Evolutionary conservation across 2,888 invertebrate species (phyloP), one percentile per base, ranked within the genome.

Genomic region (Protodeltote pygarga): DNA sequence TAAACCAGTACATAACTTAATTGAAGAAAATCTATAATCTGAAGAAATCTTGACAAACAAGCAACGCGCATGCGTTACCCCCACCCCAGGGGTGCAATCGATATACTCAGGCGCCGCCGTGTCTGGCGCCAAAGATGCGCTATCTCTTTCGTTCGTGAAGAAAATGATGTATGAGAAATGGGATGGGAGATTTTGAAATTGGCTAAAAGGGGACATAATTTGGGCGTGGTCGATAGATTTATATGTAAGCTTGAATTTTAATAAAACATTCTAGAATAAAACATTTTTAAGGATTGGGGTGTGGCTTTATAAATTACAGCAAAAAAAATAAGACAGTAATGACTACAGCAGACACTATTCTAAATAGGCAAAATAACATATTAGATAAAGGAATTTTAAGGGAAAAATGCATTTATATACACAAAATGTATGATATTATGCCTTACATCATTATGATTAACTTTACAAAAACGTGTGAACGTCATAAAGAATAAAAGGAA

Each of bases 71-170:
- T 85, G 88, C 83, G 82, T 51, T 34, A 40, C 35, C 67, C 71
- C 70, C 64, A 52, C 60, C 29, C 17, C 21, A 9, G 20, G 64
- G 75, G 67, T 67, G 67, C 63, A 65, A 80, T 88, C 89, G 81
- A 88, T 87, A 77, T 37, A 89, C 89, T 89, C 90, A 62, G 89
- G 90, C 90, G 90, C 89, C 90, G 88, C 49, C 61, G 21, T 71
- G 89, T 90, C 89, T 90, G 88, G 85, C 84, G 84, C 84, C 65
- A 59, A 65, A 53, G 10, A 19, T 32, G 15, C 17, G 21, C 21
- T 29, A 37, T 53, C 47, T 40, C 37, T 2, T 4, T 59, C 24
- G 27, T 35, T 42, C 14, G 5, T 15, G 11, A 13, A 29, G 32
- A 24, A n/a, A 24, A 24, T 24, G 5, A 17, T 21, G 14, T 37